Evolutionary conservation across 2,797 vertebrate species (phyloP).

Genomic region (Mus minutoides): DNA sequence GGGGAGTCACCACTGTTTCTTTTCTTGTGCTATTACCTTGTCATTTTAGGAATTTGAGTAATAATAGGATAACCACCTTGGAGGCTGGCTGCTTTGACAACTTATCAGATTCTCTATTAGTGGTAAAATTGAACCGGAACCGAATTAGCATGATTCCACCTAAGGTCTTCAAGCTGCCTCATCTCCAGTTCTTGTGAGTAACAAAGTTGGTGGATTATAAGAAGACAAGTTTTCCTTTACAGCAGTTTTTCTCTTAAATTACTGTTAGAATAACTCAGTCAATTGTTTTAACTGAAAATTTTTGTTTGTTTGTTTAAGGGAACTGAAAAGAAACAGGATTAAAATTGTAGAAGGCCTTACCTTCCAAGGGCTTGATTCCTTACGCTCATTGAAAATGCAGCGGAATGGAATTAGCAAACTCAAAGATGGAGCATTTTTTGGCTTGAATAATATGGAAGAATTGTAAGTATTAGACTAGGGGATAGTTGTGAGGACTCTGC

Average conservation of each 20-base stretch:
- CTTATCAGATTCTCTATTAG: slow-evolving; percentile 94
- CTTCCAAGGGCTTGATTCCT: slow-evolving; percentile 97
- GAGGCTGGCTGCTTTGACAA: slow-evolving; percentile 98
- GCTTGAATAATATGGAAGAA: slow-evolving; percentile 97
- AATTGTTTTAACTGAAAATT: neutral
- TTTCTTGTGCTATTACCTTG: slow-evolving; percentile 55
- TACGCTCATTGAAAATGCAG: slow-evolving; percentile 97
- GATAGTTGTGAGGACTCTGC: neutral
- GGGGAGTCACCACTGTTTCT: slow-evolving; percentile 26
- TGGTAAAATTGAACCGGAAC: slow-evolving; percentile 97
- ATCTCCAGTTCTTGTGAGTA: slow-evolving; percentile 97
- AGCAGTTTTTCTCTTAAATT: slow-evolving; percentile 40
- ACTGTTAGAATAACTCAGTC: slow-evolving; percentile 16
- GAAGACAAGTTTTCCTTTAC: neutral
- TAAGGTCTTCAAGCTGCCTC: slow-evolving; percentile 96
- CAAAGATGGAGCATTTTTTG: slow-evolving; percentile 99
- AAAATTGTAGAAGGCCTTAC: slow-evolving; percentile 96
- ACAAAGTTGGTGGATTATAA: slow-evolving; percentile 30
- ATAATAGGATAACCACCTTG: slow-evolving; percentile 95
- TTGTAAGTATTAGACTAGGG: slow-evolving; percentile 90
- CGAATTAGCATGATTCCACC: slow-evolving; percentile 92
- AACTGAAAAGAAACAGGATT: slow-evolving; percentile 97
- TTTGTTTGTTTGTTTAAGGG: slow-evolving; percentile 87
- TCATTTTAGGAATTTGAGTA: slow-evolving; percentile 94
- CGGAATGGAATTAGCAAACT: slow-evolving; percentile 96